Percentiles rank a stretch among this genome's conserved stretches.
These are phyloP conservation scores for Achroia grisella DNA, from an alignment of 1,140 invertebrate species.

Conservation along the genomic window DNA sequence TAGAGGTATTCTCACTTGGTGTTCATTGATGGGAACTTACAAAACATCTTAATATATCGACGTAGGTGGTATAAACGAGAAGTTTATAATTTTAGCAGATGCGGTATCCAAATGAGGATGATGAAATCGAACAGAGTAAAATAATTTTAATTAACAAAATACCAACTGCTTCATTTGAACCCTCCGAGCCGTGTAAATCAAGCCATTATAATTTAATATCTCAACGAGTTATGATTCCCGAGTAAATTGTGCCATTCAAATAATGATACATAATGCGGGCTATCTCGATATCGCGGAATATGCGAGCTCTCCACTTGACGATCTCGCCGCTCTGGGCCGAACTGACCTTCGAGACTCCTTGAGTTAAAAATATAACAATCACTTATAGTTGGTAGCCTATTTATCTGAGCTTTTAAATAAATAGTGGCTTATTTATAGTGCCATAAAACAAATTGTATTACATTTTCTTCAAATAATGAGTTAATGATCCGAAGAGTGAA, in stretches of 20 bases:
- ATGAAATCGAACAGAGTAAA: too few relatives aligned
- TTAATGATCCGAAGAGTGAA: constrained; percentile 54
- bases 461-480: constrained; percentile 24
- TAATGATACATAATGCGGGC: constrained; percentile 65
- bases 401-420: too few relatives aligned
- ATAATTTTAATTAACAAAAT: not conserved
- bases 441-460: constrained; percentile 11
- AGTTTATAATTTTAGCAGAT: too few relatives aligned
- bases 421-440: not conserved
- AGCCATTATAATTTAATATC: constrained; percentile 53
- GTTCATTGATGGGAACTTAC: too few relatives aligned
- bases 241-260: constrained; percentile 60
- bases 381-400: too few relatives aligned
- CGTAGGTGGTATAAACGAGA: too few relatives aligned
- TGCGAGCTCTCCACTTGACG: constrained; percentile 4
- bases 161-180: constrained; percentile 10
- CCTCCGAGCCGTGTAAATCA: constrained; percentile 31
- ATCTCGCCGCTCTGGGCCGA: constrained; percentile 5
- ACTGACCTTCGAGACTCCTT: too few relatives aligned
- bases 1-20: too few relatives aligned
- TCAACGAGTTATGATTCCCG: constrained; percentile 37
- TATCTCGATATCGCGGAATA: constrained; percentile 37
- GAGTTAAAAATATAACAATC: too few relatives aligned
- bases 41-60: too few relatives aligned
- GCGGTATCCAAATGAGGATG: too few relatives aligned